These are phyloP conservation scores for Pristionchus maxplancki DNA, from an alignment of 2,888 invertebrate species.

Conservation along the genomic window DNA sequence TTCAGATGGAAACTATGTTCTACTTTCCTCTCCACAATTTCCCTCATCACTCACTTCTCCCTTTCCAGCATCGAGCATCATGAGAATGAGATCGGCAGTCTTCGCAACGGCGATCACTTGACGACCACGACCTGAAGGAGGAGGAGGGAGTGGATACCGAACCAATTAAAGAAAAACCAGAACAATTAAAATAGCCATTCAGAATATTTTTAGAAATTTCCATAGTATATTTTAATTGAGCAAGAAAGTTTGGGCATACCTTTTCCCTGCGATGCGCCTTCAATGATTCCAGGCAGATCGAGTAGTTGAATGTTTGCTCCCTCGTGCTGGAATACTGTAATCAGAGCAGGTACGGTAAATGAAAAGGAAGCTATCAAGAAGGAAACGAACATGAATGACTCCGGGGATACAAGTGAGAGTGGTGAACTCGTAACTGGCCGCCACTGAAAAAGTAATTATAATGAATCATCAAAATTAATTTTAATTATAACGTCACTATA, in stretches of 20 bases:
- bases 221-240: background rate
- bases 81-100: constrained; percentile 96
- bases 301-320: constrained; percentile 98
- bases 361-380: background rate
- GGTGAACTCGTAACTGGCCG: constrained; percentile 98
- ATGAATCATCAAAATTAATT: background rate
- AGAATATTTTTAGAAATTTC: background rate
- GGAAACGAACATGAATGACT: constrained; percentile 83
- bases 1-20: too few relatives aligned
- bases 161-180: too few relatives aligned
- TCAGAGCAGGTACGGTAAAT: background rate
- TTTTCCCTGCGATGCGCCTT: constrained; percentile 92
- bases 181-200: constrained; percentile 34
- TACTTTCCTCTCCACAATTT: background rate
- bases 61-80: constrained; percentile 99
- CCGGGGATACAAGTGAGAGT: constrained; percentile 99
- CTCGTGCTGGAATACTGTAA: constrained; percentile 86
- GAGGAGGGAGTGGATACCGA: background rate
- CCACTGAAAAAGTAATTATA: constrained; percentile 84
- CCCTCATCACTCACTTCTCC: constrained; percentile 81
- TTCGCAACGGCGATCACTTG: constrained; percentile 98
- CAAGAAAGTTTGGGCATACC: constrained; percentile 56
- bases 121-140: constrained; percentile 71
- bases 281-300: constrained; percentile 99
- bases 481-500: background rate